These are phyloP conservation scores for Sceloporus tristichus DNA, from an alignment of 2,113 vertebrate genomes.

Conservation along the genomic window DNA sequence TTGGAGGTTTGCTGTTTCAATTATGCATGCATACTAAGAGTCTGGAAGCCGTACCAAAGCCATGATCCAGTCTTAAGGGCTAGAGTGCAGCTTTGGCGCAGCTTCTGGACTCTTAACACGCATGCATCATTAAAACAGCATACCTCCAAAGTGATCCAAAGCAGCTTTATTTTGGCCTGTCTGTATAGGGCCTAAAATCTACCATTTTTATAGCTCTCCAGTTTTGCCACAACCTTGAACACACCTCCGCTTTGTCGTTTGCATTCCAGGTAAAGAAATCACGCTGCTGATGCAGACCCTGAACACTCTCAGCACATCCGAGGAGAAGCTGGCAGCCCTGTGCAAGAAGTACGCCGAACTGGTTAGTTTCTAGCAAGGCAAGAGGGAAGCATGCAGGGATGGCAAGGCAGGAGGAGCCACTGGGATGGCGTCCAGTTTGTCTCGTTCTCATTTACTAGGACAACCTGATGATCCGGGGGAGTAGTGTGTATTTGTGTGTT, in stretches of 20 bases:
- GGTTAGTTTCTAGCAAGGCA: conserved; percentile 80
- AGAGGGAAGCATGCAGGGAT: neutral
- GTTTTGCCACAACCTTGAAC: neutral
- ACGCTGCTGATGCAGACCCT: conserved; percentile 97
- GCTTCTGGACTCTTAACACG: too few relatives aligned
- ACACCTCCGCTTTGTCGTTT: neutral
- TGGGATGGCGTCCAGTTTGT: neutral
- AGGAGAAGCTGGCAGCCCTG: conserved; percentile 93
- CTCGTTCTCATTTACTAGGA: neutral
- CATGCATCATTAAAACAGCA: too few relatives aligned
- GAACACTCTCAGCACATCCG: conserved; percentile 96
- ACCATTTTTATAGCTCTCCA: neutral
- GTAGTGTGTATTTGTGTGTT: neutral
- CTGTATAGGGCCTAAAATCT: neutral
- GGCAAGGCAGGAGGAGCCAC: neutral
- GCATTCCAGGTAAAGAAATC: conserved; percentile 92
- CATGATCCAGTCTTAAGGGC: too few relatives aligned
- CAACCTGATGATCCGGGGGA: neutral
- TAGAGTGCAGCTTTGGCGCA: too few relatives aligned
- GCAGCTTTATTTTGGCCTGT: too few relatives aligned
- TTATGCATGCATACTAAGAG: too few relatives aligned
- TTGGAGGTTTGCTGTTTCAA: too few relatives aligned
- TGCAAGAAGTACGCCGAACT: conserved; percentile 99
- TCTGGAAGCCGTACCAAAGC: too few relatives aligned
- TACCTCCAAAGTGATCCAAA: too few relatives aligned